These are phyloP conservation scores for Trichomycterus rosablanca DNA, from an alignment of 2,113 vertebrate species.

Conservation along the genomic window DNA sequence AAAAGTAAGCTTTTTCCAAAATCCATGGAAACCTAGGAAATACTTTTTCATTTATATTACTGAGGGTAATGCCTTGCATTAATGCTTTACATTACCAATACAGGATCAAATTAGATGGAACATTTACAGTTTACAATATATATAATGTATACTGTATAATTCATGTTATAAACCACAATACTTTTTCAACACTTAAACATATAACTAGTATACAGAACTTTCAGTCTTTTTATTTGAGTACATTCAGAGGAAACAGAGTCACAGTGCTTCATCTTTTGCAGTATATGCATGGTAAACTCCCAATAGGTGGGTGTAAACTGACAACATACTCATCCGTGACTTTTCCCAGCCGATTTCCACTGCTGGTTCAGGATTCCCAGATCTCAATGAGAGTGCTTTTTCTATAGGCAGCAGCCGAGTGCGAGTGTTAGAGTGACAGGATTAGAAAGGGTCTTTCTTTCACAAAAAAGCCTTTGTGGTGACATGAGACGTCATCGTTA, in stretches of 20 bases:
- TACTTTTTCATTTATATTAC: too few species aligned
- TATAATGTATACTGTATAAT: too few species aligned
- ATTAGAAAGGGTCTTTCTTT: slow-evolving; percentile 15
- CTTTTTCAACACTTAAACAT: too few species aligned
- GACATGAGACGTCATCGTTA: slow-evolving; percentile 16
- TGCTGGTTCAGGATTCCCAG: slow-evolving; percentile 26
- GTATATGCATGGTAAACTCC: background rate
- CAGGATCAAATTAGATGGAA: too few species aligned
- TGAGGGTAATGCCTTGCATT: too few species aligned
- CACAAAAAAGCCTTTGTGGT: slow-evolving; percentile 13
- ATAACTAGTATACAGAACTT: too few species aligned
- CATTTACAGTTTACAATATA: too few species aligned
- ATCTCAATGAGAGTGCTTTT: background rate
- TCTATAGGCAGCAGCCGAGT: slow-evolving; percentile 1
- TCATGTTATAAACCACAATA: too few species aligned
- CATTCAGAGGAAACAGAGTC: slow-evolving; percentile 6
- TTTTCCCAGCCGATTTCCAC: slow-evolving; percentile 9
- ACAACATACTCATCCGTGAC: slow-evolving; percentile 12
- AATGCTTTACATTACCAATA: too few species aligned
- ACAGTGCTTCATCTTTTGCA: background rate
- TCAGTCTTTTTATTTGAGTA: slow-evolving; percentile 32
- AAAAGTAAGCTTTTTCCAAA: too few species aligned
- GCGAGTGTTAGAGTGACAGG: background rate
- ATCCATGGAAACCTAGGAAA: too few species aligned
- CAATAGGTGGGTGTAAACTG: slow-evolving; percentile 8